Evolutionary conservation across 2,797 vertebrate genomes (phyloP), one percentile per base, ranked within the genome.

Genomic region (Pampus argenteus): DNA sequence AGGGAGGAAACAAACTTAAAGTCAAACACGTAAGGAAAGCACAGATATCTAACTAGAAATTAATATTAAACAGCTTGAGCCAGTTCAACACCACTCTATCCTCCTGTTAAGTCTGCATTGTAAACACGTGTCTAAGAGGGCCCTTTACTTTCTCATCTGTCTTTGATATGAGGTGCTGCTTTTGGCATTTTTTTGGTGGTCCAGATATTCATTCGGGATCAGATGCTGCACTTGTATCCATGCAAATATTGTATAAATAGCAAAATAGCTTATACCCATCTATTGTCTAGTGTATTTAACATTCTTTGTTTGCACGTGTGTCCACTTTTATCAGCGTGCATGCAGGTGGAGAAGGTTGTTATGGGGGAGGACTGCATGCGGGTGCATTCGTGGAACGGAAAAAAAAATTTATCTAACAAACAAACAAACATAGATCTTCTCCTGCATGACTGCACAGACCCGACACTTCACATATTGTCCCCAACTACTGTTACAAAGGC

Each of bases 401-500:
- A 67, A 68, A 74, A 40, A 8, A 50, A 57, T n/a, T n/a, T n/a
- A n/a, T n/a, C n/a, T n/a, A n/a, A n/a, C n/a, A n/a, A n/a, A n/a
- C n/a, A n/a, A n/a, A 81, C 60, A 76, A 82, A 72, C 76, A 67
- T 3, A 26, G 29, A 76, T 59, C 54, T 23, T 54, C 26, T 40
- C 20, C 56, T 60, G 66, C 64, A 55, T 74, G 69, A 62, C 51
- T 57, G 74, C 76, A 68, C 70, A 47, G 20, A 69, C 26, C 40
- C 48, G 47, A 81, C 38, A 50, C 66, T 50, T 66, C 40, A 64
- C 45, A 75, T 60, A 57, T 9, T 40, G 36, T 14, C 50, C 45
- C 42, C 23, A 36, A 77, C 70, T 84, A 48, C 44, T 28, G 66
- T 79, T 81, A 77, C 69, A 76, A 25, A 6, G 51, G 20, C 76